Percentiles rank a stretch among this genome's conserved stretches.
phyloP scores from a whole-genome alignment of 1,140 invertebrate species.

The Sinella curviseta region DNA sequence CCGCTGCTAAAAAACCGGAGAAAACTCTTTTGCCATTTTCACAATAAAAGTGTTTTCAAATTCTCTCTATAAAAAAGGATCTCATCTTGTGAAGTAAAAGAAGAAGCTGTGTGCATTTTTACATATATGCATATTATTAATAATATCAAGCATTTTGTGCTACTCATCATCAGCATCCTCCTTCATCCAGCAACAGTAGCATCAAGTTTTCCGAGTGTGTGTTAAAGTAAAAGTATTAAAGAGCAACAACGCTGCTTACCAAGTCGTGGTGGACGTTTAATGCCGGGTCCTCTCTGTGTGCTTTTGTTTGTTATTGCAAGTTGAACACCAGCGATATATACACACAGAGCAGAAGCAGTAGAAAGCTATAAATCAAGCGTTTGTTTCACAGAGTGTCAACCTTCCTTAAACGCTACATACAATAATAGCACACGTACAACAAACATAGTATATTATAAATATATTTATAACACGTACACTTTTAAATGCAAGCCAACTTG shows the following conservation, averaged over 20 bases:
- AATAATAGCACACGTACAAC: background rate
- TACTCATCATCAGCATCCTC: too few relatives aligned
- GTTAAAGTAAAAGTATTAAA: too few relatives aligned
- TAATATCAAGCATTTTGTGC: too few relatives aligned
- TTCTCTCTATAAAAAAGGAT: background rate
- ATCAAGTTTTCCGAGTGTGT: too few relatives aligned
- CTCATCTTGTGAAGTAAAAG: background rate
- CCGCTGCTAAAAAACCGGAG: background rate
- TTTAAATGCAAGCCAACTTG: too few relatives aligned
- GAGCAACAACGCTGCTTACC: too few relatives aligned
- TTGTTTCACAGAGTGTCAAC: slow-evolving; percentile 21
- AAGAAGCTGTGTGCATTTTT: background rate
- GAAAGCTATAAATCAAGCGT: slow-evolving; percentile 21
- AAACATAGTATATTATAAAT: too few relatives aligned
- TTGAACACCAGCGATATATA: background rate
- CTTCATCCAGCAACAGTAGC: too few relatives aligned
- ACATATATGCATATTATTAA: too few relatives aligned
- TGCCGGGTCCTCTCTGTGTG: background rate
- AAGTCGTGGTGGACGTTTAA: background rate
- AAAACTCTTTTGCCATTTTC: too few relatives aligned
- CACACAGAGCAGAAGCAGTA: background rate
- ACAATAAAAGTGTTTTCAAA: too few relatives aligned
- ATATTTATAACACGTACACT: too few relatives aligned
- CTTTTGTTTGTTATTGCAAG: background rate
- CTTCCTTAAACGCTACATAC: slow-evolving; percentile 3